Evolutionary conservation across 2,888 invertebrate genomes (phyloP), one percentile per base, ranked within the genome.

Genomic region (Apamea monoglypha): DNA sequence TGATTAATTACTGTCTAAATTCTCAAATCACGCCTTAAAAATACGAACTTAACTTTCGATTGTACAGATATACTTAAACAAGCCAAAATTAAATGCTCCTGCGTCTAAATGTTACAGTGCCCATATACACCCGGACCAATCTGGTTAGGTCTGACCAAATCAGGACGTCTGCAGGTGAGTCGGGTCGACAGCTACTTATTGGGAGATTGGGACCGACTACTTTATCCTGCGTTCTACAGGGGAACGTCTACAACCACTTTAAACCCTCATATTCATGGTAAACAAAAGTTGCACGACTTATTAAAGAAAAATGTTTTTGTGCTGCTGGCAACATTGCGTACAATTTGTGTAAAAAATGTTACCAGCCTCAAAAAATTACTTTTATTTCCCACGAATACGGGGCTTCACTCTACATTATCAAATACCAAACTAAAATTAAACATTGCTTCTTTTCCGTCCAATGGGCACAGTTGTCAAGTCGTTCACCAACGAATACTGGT

Each of bases 391-490:
- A 29, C n/a, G 36, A 68, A 68, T 32, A 77, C 36, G 25, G 14
- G 68, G 44, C 78, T 61, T 68, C 18, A 36, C 36, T 74, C 63
- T 71, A 84, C 63, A 74, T 59, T 61, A 76, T 69, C n/a, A 71
- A 76, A 84, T 75, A 83, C 56, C 72, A 73, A 78, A 63, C 75
- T 83, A 79, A 87, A 85, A 87, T 74, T 68, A 77, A 77, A 76
- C 70, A 79, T 87, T 74, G 72, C 79, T 75, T 86, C n/a, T 81
- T 61, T 78, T 87, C 73, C 63, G 64, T 84, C 64, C 83, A 89
- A 88, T 83, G 90, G 90, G 90, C 87, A 85, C 87, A 87, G 85
- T 84, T 74, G 82, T 82, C 79, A 83, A 79, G 89, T 87, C 78
- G 85, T 78, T 76, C 86, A 87, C 78, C 80, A 88, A 87, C 90